Evolutionary conservation across 2,113 vertebrate genomes (phyloP).

Genomic region (Pholis gunnellus): DNA sequence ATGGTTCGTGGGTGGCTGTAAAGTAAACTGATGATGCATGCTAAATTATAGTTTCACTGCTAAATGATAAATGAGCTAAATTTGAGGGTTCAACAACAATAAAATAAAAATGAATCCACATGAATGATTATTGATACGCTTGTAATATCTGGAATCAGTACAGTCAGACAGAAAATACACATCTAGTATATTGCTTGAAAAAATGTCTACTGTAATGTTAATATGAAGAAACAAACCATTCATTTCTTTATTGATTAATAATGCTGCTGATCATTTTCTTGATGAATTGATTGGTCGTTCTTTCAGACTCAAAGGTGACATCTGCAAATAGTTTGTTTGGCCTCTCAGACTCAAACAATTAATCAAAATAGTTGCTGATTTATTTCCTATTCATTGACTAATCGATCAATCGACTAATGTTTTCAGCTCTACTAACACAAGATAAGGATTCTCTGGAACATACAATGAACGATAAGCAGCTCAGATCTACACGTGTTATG

Average conservation of each 20-base stretch:
- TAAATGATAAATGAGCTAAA: not conserved
- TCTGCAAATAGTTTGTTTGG: not conserved
- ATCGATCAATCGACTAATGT: not conserved
- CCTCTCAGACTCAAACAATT: not conserved
- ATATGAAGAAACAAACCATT: not conserved
- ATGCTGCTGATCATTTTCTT: not conserved
- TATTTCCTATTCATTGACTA: not conserved
- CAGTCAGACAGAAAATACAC: not conserved
- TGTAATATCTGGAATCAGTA: not conserved
- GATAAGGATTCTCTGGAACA: not conserved
- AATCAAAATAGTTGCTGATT: not conserved
- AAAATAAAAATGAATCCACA: not conserved
- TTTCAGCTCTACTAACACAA: not conserved
- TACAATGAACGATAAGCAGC: not conserved
- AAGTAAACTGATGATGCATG: constrained; percentile 37
- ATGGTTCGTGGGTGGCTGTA: constrained; percentile 57
- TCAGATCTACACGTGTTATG: not conserved
- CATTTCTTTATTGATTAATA: not conserved
- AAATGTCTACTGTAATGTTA: not conserved
- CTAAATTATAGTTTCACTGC: constrained; percentile 27
- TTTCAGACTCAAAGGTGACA: not conserved
- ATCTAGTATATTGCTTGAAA: not conserved
- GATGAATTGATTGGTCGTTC: not conserved
- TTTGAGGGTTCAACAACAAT: not conserved
- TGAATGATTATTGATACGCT: not conserved